These are phyloP conservation scores for Sandelia bainsii DNA, from an alignment of 2,797 vertebrate species.

Conservation along the genomic window DNA sequence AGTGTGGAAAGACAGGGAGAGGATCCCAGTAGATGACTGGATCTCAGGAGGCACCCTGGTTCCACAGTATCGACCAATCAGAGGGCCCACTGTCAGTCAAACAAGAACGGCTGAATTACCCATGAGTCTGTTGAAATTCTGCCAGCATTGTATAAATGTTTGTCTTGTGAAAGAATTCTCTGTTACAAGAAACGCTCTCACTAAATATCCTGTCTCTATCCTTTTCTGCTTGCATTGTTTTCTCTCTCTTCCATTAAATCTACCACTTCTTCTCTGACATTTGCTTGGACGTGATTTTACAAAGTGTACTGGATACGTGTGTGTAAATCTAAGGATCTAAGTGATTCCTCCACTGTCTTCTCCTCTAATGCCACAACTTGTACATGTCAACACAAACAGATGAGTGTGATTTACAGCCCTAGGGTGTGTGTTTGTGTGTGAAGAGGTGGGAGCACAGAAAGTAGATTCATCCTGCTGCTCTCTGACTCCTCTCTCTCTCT, in stretches of 20 bases:
- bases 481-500: slow-evolving; percentile 33
- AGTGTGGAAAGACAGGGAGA: slow-evolving; percentile 96
- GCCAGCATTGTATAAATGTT: neutral
- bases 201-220: too few relatives aligned
- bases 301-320: slow-evolving; percentile 11
- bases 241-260: slow-evolving; percentile 31
- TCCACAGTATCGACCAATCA: slow-evolving; percentile 98
- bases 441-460: slow-evolving; percentile 34
- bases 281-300: slow-evolving; percentile 45
- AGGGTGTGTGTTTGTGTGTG: slow-evolving; percentile 26
- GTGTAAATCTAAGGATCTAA: slow-evolving; percentile 52
- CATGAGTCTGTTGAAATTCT: neutral
- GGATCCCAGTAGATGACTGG: slow-evolving; percentile 92
- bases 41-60: slow-evolving; percentile 94
- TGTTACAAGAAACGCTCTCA: too few relatives aligned
- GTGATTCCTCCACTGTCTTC: slow-evolving; percentile 66
- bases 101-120: slow-evolving; percentile 12
- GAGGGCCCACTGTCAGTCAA: slow-evolving; percentile 88
- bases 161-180: too few relatives aligned
- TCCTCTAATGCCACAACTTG: slow-evolving; percentile 71
- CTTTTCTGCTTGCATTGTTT: slow-evolving; percentile 13
- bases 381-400: slow-evolving; percentile 74
- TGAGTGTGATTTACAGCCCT: slow-evolving; percentile 68
- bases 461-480: slow-evolving; percentile 61
- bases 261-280: slow-evolving; percentile 30